Base-by-base conservation (phyloP, 64 coral and sea anemone species). In the Dendrophyllia cribrosa region DNA sequence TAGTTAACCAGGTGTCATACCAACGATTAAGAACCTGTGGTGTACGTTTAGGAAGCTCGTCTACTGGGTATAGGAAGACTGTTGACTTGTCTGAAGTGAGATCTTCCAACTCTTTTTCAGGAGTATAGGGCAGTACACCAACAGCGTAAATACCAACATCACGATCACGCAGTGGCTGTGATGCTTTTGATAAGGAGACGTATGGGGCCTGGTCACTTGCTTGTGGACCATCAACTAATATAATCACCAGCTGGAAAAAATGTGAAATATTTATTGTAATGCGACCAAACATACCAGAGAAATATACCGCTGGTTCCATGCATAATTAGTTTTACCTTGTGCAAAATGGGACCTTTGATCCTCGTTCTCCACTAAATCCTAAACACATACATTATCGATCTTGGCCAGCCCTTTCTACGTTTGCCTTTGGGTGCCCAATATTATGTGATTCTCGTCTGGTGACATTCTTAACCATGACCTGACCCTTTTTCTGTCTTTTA, bases 171-270 rank as follows among this genome's bases (percentile, higher is more conserved):
- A 92, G 20, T 76, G 59, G 82, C 43, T 92, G 63, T 7, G 82
- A 78, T 51, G 82, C 91, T 51, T 43, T 70, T 2, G 59, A 21
- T 9, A 87, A 50, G 6, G 78, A 8, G 60, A 48, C 78, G 50
- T 49, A 75, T 47, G 67, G 53, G 25, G 59, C 55, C 23, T 61
- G 47, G 34, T 78, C 78, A 12, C 26, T 49, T 4, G 61, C 50
- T 60, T 86, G 70, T 56, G 50, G 44, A 4, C 72, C 91, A 78
- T 92, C 82, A 7, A 92, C 72, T 20, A 92, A 72, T 8, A 92
- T 14, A 6, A 92, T 74, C 9, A 92, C 44, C 11, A 92, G 47
- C 91, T 92, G 72, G 34, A 59, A 64, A n/a, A 51, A 21, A 16
- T 49, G 34, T 34, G 34, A 34, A 2, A 34, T 34, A 34, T 34